Evolutionary conservation across 2,888 invertebrate genomes (phyloP).

Genomic region (Furcula furcula): DNA sequence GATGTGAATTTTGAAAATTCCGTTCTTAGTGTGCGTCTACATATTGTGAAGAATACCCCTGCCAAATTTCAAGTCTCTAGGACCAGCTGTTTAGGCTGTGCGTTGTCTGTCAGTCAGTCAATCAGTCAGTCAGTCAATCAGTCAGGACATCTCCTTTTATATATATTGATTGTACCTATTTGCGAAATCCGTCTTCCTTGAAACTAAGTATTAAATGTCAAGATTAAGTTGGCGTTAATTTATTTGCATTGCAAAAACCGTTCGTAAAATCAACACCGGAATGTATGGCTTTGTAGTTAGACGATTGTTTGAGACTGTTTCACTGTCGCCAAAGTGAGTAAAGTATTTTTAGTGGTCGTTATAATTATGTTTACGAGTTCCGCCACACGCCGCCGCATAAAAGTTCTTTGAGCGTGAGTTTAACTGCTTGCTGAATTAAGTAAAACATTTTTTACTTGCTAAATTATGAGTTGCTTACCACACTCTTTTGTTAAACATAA

Average conservation of each 20-base stretch:
- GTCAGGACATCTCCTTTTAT: no score
- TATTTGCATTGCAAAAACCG: constrained; percentile 16
- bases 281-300: constrained; percentile 23
- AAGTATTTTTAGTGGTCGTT: constrained; percentile 48
- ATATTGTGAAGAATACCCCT: no score
- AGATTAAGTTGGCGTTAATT: neutral
- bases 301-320: constrained; percentile 33
- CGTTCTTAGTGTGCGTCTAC: no score
- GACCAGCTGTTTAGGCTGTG: no score
- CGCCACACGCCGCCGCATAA: constrained; percentile 43
- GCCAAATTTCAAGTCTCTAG: no score
- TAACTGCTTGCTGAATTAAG: constrained; percentile 37
- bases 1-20: no score
- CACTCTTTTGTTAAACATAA: no score
- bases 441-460: constrained; percentile 30
- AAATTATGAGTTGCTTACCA: no score
- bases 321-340: constrained; percentile 37
- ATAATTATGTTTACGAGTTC: constrained; percentile 50
- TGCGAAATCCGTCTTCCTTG: no score
- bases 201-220: neutral
- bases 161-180: no score
- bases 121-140: no score
- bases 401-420: constrained; percentile 40
- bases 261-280: constrained; percentile 22
- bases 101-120: no score